Evolutionary conservation across 2,888 invertebrate genomes (phyloP), one percentile per base, ranked within the genome.

Genomic region (Eupithecia abbreviata): DNA sequence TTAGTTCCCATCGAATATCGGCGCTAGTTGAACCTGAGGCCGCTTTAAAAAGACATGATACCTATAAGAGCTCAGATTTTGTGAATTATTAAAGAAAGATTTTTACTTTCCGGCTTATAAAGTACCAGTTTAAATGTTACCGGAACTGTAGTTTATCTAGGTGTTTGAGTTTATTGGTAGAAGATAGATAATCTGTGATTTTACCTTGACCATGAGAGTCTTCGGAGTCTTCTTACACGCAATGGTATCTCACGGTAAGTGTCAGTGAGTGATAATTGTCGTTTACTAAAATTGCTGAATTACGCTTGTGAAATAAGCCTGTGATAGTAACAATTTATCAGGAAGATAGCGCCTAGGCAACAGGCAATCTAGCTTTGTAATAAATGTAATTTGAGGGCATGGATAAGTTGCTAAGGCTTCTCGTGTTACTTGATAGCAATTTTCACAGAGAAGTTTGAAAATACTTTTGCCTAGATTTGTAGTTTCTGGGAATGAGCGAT

Each of bases 161-260:
- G 18, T 58, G 6, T n/a, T 58, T 15, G 18, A 58, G 58, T 58
- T 62, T 30, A 62, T 30, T 62, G 62, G 58, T 10, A 9, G 1
- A 55, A n/a, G 4, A 62, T 30, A 45, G 55, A 62, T 30, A 45
- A 43, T 30, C 15, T 73, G 47, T 71, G 58, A 41, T 42, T 13
- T 47, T 42, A 80, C 83, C 82, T 85, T 85, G 83, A 77, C 82
- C 80, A 83, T 83, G 78, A 84, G 85, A 68, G 51, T 87, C 85
- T 66, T 75, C 79, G 83, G 85, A 68, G 51, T 87, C 85, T 66
- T 75, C 79, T 88, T 85, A 80, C 85, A 73, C 49, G 45, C 30
- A 71, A 75, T 74, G 72, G 43, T 76, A 78, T 87, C 86, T 86
- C 87, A 87, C 84, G 86, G 88, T 89, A 85, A 87, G 89, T 89